Conservation (phyloP, 2,888 invertebrate genomes). For the Sisyra terminalis region DNA sequence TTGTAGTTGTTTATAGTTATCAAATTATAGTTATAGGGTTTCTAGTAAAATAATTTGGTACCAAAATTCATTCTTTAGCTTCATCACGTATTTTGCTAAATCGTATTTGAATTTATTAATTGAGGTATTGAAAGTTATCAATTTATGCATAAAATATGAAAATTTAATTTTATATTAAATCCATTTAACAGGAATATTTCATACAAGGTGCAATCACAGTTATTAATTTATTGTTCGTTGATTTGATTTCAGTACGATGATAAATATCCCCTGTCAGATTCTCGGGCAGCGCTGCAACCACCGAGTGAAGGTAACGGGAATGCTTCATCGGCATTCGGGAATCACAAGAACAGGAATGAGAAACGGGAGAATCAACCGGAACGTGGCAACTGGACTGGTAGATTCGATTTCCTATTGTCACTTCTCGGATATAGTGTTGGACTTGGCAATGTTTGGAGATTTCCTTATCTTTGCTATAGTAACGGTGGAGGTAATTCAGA, state of each 20-base stretch:
- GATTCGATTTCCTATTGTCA: constrained; percentile 55
- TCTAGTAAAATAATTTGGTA: too few relatives aligned
- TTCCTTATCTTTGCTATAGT: constrained; percentile 58
- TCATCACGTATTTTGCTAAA: too few relatives aligned
- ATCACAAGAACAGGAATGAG: constrained; percentile 16
- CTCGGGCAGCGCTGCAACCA: constrained; percentile 27
- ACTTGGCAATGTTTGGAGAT: constrained; percentile 59
- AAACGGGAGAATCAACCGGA: constrained; percentile 29
- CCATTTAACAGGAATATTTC: neutral
- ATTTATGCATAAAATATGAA: too few relatives aligned
- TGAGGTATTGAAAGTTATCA: too few relatives aligned
- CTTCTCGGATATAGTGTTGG: constrained; percentile 57
- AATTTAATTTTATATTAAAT: neutral
- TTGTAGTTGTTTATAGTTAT: too few relatives aligned
- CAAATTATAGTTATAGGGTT: too few relatives aligned
- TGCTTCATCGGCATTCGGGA: constrained; percentile 10
- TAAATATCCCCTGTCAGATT: constrained; percentile 29
- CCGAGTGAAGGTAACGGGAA: constrained; percentile 15
- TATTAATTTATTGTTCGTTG: constrained; percentile 1
- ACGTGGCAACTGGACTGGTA: constrained; percentile 58
- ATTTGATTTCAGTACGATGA: constrained; percentile 23
- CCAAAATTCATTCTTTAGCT: too few relatives aligned
- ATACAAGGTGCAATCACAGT: too few relatives aligned
- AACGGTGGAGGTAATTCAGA: constrained; percentile 47
- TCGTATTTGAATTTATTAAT: too few relatives aligned